A percentile compares a stretch with the other conserved stretches of the same genome.
These are phyloP conservation scores for Oryzias melastigma DNA, from an alignment of 2,113 vertebrate genomes.

Conservation along the genomic window DNA sequence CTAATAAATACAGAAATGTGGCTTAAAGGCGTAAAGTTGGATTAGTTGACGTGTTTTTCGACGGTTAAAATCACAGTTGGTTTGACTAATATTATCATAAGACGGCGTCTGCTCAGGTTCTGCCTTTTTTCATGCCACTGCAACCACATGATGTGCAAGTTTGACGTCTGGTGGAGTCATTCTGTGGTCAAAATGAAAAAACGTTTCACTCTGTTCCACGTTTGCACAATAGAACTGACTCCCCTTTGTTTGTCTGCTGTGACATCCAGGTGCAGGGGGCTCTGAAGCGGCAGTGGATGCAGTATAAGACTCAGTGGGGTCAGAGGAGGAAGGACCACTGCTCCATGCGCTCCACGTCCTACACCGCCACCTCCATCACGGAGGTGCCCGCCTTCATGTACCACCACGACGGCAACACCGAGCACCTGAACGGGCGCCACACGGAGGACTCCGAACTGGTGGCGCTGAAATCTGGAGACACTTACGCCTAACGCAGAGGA, in stretches of 20 bases:
- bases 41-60: constrained; percentile 25
- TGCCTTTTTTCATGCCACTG: neutral
- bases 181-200: neutral
- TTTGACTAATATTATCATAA: constrained; percentile 23
- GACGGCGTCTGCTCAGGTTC: constrained; percentile 13
- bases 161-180: constrained; percentile 8
- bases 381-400: constrained; percentile 87
- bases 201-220: too few species aligned
- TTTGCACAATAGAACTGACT: neutral
- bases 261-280: constrained; percentile 85
- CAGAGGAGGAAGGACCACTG: constrained; percentile 85
- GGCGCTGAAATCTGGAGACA: constrained; percentile 82
- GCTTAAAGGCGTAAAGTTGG: constrained; percentile 19
- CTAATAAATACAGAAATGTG: constrained; percentile 5
- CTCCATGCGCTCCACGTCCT: constrained; percentile 84
- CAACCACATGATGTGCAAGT: constrained; percentile 10
- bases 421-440: constrained; percentile 81
- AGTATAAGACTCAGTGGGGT: constrained; percentile 88
- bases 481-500: constrained; percentile 76
- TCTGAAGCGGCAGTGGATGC: constrained; percentile 90
- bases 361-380: constrained; percentile 85
- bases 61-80: constrained; percentile 12
- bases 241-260: constrained; percentile 7
- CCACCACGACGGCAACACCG: constrained; percentile 81
- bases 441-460: constrained; percentile 83